phyloP scores from a whole-genome alignment of 2,888 invertebrate genomes.

The Scrobipalpa costella region DNA sequence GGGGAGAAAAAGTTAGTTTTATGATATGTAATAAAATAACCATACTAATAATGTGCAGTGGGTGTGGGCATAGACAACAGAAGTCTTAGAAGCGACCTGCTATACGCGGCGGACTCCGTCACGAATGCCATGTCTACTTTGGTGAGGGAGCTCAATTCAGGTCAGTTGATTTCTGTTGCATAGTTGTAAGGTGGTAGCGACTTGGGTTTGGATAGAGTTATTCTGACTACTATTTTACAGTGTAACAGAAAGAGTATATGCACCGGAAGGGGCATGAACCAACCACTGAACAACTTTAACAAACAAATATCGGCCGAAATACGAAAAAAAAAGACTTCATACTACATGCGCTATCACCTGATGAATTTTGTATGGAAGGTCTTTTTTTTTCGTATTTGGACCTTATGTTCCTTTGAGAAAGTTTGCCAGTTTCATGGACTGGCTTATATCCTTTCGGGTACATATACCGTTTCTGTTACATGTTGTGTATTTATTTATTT shows the following conservation, averaged over 20 bases:
- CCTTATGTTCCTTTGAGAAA: background rate
- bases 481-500: too few relatives aligned
- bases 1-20: too few relatives aligned
- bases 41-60: constrained; percentile 50
- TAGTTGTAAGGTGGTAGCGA: background rate
- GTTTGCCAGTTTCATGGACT: background rate
- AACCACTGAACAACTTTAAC: constrained; percentile 4
- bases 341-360: too few relatives aligned
- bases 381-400: background rate
- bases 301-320: background rate
- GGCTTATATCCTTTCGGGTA: too few relatives aligned
- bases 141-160: constrained; percentile 97
- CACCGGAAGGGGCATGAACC: too few relatives aligned
- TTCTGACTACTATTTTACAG: background rate
- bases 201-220: background rate
- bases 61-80: constrained; percentile 78
- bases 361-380: too few relatives aligned
- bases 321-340: too few relatives aligned
- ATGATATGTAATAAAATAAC: constrained; percentile 1
- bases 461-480: too few relatives aligned
- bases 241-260: background rate
- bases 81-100: constrained; percentile 90
- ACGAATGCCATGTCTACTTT: constrained; percentile 99
- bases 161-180: constrained; percentile 67
- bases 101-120: constrained; percentile 98